Evolutionary conservation across 2,888 invertebrate species (phyloP), one percentile per base, ranked within the genome.

Genomic region (Abscondita cerata): DNA sequence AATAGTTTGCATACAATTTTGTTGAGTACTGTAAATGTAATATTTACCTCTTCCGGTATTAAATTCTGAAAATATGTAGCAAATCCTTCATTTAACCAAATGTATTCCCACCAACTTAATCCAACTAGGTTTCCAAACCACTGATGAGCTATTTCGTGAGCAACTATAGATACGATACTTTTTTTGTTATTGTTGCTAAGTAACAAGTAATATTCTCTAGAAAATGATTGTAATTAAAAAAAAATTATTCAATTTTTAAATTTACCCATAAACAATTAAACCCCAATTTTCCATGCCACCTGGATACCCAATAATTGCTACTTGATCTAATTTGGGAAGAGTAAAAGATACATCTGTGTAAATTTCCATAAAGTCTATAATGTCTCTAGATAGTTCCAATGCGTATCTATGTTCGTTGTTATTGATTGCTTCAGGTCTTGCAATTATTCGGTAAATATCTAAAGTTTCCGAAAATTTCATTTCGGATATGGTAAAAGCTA

Each of bases 251-350:
- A 53, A n/a, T 20, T 18, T 9, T 41, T 20, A 4, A 25, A 48
- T 58, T 69, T 75, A 87, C 87, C 83, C 84, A 81, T 90, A 93
- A 1, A 91, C 90, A 33, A 92, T 88, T 41, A 95, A 79, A 4
- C 95, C 95, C 94, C 95, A 95, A 76, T 95, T 95, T 75, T 95
- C 94, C 94, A 95, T 95, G 40, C 93, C 94, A 16, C 90, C 90
- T 66, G 90, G 36, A 0, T 25, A 0, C 70, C 93, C 90, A 0
- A 93, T 91, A 3, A 95, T 85, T 0, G 92, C 92, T 1, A 89
- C 89, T 62, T 91, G 86, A 70, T 92, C 92, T 73, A 91, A 81
- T 76, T 93, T 93, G 0, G 85, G 84, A 1, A 61, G 6, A 8
- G 25, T 2, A 36, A 52, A 56, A 31, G 19, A n/a, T 5, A 33